Evolutionary conservation across 2,888 invertebrate genomes (phyloP), one percentile per base, ranked within the genome.

Genomic region (Andrena camellia): DNA sequence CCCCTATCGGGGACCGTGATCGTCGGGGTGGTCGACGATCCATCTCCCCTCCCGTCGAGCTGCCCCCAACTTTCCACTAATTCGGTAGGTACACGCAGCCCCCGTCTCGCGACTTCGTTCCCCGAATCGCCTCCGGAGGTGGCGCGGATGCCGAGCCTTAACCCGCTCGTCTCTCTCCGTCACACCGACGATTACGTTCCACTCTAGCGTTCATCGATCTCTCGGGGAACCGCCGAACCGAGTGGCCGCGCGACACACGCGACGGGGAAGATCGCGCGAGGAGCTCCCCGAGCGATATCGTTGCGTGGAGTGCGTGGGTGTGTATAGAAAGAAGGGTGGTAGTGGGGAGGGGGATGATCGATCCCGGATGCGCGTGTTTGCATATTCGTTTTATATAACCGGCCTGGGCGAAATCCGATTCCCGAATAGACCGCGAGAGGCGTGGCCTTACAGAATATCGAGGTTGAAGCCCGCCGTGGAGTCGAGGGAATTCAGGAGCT

Each of bases 401-500:
- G 80, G 70, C 63, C 72, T 52, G 35, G 48, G 52, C 35, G n/a
- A 66, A 48, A 74, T 81, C 66, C 77, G 81, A 83, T 72, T 78
- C 74, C 74, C 78, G 68, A 76, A 75, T 71, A 81, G 79, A 85
- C 80, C 81, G 81, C 73, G 77, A 82, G 72, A 84, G 78, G 73
- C 83, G 77, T 73, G 77, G 84, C 83, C 88, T 92, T 93, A 93
- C 87, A 93, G 91, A 88, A 94, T 93, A 85, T 94, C 94, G 87
- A 94, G 93, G 90, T 94, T 94, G 82, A 94, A 94, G 80, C 95
- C 95, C 85, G 96, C 96, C 91, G 96, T 96, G 91, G 96, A 96
- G 92, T 98, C 98, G 90, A 98, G 96, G 73, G 97, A 97, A 94
- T 96, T 97, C 90, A 98, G 95, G 85, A 98, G 95, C 93, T 98